phyloP scores from a whole-genome alignment of 2,888 invertebrate species.

The Deilephila porcellus region DNA sequence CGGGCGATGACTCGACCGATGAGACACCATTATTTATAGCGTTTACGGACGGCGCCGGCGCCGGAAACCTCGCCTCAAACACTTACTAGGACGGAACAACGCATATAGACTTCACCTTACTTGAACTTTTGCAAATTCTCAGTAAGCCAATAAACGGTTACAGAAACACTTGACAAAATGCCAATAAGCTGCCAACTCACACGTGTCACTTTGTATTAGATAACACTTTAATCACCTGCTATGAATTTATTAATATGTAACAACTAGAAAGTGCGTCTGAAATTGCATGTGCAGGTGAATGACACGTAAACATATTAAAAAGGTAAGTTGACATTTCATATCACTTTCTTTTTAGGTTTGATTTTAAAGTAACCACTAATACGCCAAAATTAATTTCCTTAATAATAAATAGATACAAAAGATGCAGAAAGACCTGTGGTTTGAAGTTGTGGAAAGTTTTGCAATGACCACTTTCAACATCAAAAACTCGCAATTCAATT shows the following conservation, averaged over 20 bases:
- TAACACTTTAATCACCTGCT: slow-evolving; percentile 18
- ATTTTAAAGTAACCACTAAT: background rate
- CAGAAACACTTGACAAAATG: slow-evolving; percentile 22
- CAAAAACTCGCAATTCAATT: background rate
- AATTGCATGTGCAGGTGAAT: slow-evolving; percentile 14
- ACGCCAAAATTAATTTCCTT: background rate
- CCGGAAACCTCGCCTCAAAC: slow-evolving; percentile 75
- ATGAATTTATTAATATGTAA: slow-evolving; percentile 17
- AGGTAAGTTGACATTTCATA: slow-evolving; percentile 4
- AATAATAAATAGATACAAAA: background rate
- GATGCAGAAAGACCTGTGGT: background rate
- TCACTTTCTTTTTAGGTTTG: background rate
- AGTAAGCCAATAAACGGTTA: background rate
- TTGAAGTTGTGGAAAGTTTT: background rate
- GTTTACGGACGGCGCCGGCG: slow-evolving; percentile 71
- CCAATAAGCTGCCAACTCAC: slow-evolving; percentile 10
- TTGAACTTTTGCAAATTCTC: slow-evolving; percentile 7
- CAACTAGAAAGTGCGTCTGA: slow-evolving; percentile 20
- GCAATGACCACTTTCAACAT: background rate
- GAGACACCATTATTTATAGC: slow-evolving; percentile 83
- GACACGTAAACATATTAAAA: background rate
- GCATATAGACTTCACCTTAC: slow-evolving; percentile 44
- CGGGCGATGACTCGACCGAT: slow-evolving; percentile 81
- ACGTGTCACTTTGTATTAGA: background rate
- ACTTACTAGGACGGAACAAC: slow-evolving; percentile 70